These are phyloP conservation scores for Hypercompe scribonia DNA, from an alignment of 2,888 invertebrate species.

Conservation along the genomic window DNA sequence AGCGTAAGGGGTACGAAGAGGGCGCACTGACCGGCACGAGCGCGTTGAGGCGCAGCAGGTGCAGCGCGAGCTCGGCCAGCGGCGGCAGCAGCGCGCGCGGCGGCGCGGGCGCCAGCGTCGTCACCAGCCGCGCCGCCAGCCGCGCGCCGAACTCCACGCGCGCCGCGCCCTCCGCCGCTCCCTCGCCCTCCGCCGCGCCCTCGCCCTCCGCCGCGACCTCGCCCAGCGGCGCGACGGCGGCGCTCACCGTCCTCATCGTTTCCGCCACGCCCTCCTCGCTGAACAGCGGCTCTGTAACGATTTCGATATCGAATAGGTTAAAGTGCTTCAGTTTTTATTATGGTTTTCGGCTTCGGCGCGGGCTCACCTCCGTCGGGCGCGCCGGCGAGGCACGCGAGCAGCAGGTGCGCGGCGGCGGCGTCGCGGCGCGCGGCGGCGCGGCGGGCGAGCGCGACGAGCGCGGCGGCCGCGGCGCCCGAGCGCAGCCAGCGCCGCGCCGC, in stretches of 20 bases:
- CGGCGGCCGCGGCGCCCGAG: not conserved
- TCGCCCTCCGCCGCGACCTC: not conserved
- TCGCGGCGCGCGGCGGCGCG: slow-evolving; percentile 37
- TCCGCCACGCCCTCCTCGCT: slow-evolving; percentile 43
- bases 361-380: slow-evolving; percentile 47
- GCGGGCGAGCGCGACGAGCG: slow-evolving; percentile 66
- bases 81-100: slow-evolving; percentile 1
- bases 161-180: slow-evolving; percentile 2
- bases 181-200: slow-evolving; percentile 10
- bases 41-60: slow-evolving; percentile 51
- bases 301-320: not conserved
- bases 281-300: slow-evolving; percentile 55
- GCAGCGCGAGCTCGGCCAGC: slow-evolving; percentile 30
- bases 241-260: slow-evolving; percentile 26
- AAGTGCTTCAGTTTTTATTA: no score
- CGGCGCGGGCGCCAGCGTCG: slow-evolving; percentile 37
- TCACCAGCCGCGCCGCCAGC: slow-evolving; percentile 48
- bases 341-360: no score
- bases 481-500: slow-evolving; percentile 80
- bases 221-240: slow-evolving; percentile 21
- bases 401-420: slow-evolving; percentile 33
- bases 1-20: no score
- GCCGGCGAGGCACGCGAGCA: slow-evolving; percentile 49
- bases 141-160: slow-evolving; percentile 25
- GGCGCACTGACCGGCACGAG: slow-evolving; percentile 49